Percentiles rank a stretch among this genome's conserved stretches.
These are phyloP conservation scores for Progne subis DNA, from an alignment of 2,113 vertebrate species.

Conservation along the genomic window DNA sequence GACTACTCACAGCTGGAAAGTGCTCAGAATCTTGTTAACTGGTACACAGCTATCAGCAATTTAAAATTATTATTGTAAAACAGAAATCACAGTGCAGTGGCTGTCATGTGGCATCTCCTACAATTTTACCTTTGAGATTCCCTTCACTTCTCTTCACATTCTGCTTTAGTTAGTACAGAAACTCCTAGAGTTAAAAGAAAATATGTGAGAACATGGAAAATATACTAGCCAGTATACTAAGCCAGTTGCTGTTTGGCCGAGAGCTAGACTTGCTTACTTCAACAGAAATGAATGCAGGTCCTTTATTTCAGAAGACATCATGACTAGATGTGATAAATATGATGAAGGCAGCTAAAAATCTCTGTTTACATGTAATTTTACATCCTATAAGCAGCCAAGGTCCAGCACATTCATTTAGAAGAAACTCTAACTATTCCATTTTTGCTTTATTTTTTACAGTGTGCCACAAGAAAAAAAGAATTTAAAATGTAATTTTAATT, in stretches of 20 bases:
- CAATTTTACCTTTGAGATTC: background rate
- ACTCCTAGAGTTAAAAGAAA: background rate
- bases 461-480: background rate
- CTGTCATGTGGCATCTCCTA: background rate
- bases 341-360: background rate
- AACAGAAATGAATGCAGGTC: background rate
- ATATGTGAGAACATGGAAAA: background rate
- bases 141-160: background rate
- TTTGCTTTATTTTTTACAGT: background rate
- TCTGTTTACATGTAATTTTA: background rate
- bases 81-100: background rate
- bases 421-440: background rate
- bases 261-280: background rate
- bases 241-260: background rate
- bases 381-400: background rate
- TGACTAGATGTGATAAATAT: background rate
- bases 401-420: background rate
- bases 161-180: background rate
- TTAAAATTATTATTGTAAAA: background rate
- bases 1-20: background rate
- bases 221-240: background rate
- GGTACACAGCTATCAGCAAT: background rate
- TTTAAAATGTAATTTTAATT: background rate
- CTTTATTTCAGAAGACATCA: background rate
- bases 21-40: conserved; percentile 14